Conservation (phyloP, 1,140 invertebrate genomes). For the Coelopa frigida region DNA sequence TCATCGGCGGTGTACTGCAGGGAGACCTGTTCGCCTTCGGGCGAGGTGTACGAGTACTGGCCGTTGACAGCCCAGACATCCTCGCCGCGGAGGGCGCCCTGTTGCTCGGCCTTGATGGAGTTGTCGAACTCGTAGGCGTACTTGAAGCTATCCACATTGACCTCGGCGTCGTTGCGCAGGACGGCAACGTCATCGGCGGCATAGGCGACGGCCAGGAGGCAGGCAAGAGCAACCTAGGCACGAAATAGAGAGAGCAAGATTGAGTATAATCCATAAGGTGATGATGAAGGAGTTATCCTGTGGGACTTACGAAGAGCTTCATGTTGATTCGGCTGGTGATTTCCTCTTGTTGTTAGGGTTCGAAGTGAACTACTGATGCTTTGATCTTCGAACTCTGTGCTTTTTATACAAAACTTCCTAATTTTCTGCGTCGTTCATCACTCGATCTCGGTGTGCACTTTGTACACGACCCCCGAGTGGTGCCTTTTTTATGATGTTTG, state of each 20-base stretch:
- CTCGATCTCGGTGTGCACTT: neutral
- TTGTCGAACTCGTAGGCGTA: constrained; percentile 19
- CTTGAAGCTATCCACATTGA: constrained; percentile 19
- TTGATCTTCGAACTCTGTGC: neutral
- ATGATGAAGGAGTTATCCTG: neutral
- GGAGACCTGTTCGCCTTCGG: constrained; percentile 58
- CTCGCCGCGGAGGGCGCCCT: constrained; percentile 8
- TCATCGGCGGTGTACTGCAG: constrained; percentile 66
- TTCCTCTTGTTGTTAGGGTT: constrained; percentile 6
- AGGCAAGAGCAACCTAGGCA: constrained; percentile 14
- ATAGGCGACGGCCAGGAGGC: constrained; percentile 15
- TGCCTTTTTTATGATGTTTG: too few relatives aligned
- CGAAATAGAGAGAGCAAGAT: neutral
- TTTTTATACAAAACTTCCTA: constrained; percentile 13
- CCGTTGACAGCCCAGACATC: constrained; percentile 41
- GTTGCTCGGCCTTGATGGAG: constrained; percentile 11
- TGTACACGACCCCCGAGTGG: too few relatives aligned
- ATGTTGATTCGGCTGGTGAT: constrained; percentile 7
- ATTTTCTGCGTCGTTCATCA: too few relatives aligned
- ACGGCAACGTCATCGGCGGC: constrained; percentile 20
- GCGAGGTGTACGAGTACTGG: constrained; percentile 59
- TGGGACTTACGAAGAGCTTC: constrained; percentile 13
- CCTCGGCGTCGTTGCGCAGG: constrained; percentile 19
- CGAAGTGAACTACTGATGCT: constrained; percentile 3
- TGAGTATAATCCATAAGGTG: neutral